Percentiles rank a stretch among this genome's conserved stretches.
These are phyloP conservation scores for Echeneis naucrates DNA, from an alignment of 2,797 vertebrate species.

Conservation along the genomic window DNA sequence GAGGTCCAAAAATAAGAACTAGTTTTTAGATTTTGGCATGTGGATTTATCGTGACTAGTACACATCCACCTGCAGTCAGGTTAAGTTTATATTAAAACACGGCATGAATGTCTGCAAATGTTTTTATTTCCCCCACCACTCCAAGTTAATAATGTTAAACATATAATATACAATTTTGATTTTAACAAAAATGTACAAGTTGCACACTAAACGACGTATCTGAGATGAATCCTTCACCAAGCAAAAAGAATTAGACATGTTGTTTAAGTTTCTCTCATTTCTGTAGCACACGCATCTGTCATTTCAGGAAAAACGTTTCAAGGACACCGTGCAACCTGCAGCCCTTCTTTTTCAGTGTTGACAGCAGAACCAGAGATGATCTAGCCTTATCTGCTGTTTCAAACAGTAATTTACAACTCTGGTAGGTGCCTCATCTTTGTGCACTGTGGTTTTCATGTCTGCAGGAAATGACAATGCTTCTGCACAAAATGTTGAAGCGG, in stretches of 20 bases:
- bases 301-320: slow-evolving; percentile 18
- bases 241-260: slow-evolving; percentile 26
- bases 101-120: slow-evolving; percentile 21
- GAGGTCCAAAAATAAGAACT: no score
- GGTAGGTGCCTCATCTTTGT: slow-evolving; percentile 4
- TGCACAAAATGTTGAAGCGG: background rate
- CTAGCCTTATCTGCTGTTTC: background rate
- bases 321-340: background rate
- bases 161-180: slow-evolving; percentile 48
- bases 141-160: slow-evolving; percentile 35
- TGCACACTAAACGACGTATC: slow-evolving; percentile 32
- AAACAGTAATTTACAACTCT: background rate
- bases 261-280: slow-evolving; percentile 29
- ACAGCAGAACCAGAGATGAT: slow-evolving; percentile 3
- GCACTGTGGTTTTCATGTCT: slow-evolving; percentile 1
- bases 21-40: no score
- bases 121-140: slow-evolving; percentile 45
- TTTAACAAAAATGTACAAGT: slow-evolving; percentile 47
- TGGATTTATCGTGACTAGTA: background rate
- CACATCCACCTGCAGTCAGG: no score
- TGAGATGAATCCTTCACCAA: slow-evolving; percentile 48
- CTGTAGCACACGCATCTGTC: slow-evolving; percentile 4
- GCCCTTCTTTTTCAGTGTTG: slow-evolving; percentile 16
- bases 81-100: background rate
- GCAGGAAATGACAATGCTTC: background rate